Evolutionary conservation across 53 echinoderm and acorn worm species (phyloP).

Genomic region (Holothuria scabra): DNA sequence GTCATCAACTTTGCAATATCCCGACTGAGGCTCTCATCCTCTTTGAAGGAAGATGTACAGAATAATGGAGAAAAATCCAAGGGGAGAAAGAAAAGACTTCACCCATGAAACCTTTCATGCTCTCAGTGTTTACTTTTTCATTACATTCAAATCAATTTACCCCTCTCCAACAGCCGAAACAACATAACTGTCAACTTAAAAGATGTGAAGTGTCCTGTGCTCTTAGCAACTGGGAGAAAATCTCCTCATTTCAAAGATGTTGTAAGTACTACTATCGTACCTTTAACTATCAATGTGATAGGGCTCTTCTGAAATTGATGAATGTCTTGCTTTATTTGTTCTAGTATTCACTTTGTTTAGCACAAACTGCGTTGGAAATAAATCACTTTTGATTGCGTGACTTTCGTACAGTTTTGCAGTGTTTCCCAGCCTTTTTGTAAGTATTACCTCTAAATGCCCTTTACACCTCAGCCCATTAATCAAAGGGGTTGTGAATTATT

Average conservation of each 20-base stretch:
- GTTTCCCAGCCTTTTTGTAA: too few relatives aligned
- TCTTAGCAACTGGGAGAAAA: slow-evolving; percentile 85
- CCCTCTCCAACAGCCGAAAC: slow-evolving; percentile 70
- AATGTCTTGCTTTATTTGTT: neutral
- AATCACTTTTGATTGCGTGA: too few relatives aligned
- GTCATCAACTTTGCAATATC: too few relatives aligned
- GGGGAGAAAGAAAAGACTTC: too few relatives aligned
- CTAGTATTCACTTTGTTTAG: neutral
- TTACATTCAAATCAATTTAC: neutral
- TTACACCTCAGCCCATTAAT: too few relatives aligned
- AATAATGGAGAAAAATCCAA: too few relatives aligned
- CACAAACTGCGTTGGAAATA: too few relatives aligned
- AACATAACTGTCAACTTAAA: slow-evolving; percentile 76
- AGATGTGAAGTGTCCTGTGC: slow-evolving; percentile 74
- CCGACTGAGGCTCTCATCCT: too few relatives aligned
- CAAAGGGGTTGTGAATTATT: too few relatives aligned
- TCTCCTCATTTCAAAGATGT: slow-evolving; percentile 95
- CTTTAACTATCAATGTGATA: neutral
- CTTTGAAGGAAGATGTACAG: too few relatives aligned
- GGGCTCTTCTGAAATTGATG: neutral
- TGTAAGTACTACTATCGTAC: slow-evolving; percentile 63
- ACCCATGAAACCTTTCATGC: neutral
- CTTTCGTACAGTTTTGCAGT: too few relatives aligned
- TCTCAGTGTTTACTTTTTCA: neutral
- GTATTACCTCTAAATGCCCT: too few relatives aligned